These are phyloP conservation scores for Agrilus planipennis DNA, from an alignment of 1,140 invertebrate species.

Conservation along the genomic window DNA sequence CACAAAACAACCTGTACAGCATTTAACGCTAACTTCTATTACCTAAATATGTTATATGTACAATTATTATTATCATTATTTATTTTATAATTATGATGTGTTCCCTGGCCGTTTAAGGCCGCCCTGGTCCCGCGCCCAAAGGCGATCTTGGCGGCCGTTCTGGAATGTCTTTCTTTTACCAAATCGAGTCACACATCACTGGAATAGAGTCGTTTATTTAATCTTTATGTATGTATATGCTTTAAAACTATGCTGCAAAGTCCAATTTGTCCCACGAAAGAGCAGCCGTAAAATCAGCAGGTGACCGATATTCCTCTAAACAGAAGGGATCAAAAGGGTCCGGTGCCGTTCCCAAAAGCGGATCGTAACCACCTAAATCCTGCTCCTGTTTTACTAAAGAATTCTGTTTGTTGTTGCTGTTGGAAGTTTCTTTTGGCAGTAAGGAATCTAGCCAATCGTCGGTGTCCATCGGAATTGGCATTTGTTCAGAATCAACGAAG, in stretches of 20 bases:
- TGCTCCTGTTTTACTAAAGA: slow-evolving; percentile 29
- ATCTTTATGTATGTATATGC: slow-evolving; percentile 14
- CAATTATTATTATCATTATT: too few relatives aligned
- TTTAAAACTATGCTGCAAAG: slow-evolving; percentile 48
- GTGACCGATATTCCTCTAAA: slow-evolving; percentile 54
- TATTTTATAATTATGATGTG: slow-evolving; percentile 17
- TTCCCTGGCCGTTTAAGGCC: slow-evolving; percentile 24
- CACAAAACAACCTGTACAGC: slow-evolving; percentile 9
- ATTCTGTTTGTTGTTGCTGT: slow-evolving; percentile 15
- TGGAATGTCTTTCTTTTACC: slow-evolving; percentile 31
- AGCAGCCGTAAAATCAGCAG: slow-evolving; percentile 37
- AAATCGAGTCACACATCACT: slow-evolving; percentile 29
- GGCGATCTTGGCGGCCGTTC: slow-evolving; percentile 27
- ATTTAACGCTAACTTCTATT: slow-evolving; percentile 9
- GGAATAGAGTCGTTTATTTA: too few relatives aligned
- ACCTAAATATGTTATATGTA: too few relatives aligned
- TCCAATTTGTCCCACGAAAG: slow-evolving; percentile 50
- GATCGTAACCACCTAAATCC: slow-evolving; percentile 44
- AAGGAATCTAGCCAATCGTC: slow-evolving; percentile 63
- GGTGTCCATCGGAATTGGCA: slow-evolving; percentile 50
- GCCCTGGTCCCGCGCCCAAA: slow-evolving; percentile 29
- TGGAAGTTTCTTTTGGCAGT: slow-evolving; percentile 35
- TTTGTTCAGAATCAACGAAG: slow-evolving; percentile 13
- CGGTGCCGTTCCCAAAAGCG: slow-evolving; percentile 46
- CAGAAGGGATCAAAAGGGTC: slow-evolving; percentile 59